Base-by-base conservation (phyloP, 2,113 vertebrate species). In the Gobius niger region DNA sequence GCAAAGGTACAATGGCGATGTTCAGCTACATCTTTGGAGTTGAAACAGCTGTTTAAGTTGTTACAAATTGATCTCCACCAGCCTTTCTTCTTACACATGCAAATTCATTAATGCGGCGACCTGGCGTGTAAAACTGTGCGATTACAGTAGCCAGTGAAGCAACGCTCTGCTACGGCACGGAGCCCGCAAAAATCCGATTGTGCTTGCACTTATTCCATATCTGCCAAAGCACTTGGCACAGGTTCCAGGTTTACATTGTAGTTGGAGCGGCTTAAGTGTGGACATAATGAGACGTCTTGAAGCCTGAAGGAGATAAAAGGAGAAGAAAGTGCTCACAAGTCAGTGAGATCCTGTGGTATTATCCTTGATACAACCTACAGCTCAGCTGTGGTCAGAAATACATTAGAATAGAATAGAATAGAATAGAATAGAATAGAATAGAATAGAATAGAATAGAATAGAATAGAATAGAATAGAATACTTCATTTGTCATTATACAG, bases 271-370 rank as follows among this genome's bases (percentile, higher is more conserved):
- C 76, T 84, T 18, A 63, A 76, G 73, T 76, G 74, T 82, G 78
- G 78, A 83, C 72, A 81, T 68, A 85, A 88, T 87, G 80, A 83
- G 72, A 82, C 67, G 81, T 84, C 75, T 80, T 69, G 51, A 72
- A 81, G 68, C 75, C 71, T 75, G 77, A 81, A 69, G 66, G 65
- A 65, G 73, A 87, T 77, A 78, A 81, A 53, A 66, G 72, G 40
- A 80, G 63, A 34, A 72, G 57, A 75, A 84, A 47, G 65, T 41
- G 75, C 65, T 77, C 73, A 81, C 67, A 76, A 59, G 75, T 78
- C 66, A 57, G 64, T 53, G 77, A 73, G 56, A 79, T 69, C 64
- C 65, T 10, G 7, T 60, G 63, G 76, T 66, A 65, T 84, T 70
- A 81, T 70, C 68, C 60, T 14, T 14, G 53, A 54, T 65, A 71